Percentiles rank a stretch among this genome's conserved stretches.
These are phyloP conservation scores for Lepidochrysops patricia DNA, from an alignment of 2,888 invertebrate genomes.

Conservation along the genomic window DNA sequence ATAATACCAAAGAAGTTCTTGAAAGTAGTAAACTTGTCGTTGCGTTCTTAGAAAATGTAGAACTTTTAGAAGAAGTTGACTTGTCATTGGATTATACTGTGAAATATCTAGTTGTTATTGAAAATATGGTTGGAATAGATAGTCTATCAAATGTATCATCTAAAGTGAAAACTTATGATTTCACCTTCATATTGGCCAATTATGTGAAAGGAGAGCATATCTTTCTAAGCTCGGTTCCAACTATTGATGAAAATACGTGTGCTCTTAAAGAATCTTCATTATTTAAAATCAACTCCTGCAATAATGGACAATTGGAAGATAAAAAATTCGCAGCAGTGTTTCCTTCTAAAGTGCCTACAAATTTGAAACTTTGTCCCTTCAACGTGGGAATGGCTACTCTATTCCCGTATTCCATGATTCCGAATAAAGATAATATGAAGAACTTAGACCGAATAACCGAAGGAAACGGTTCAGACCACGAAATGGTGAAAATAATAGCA, in stretches of 20 bases:
- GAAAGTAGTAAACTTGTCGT: constrained; percentile 14
- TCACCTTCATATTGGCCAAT: constrained; percentile 34
- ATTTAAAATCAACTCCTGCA: constrained; percentile 35
- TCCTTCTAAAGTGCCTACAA: constrained; percentile 33
- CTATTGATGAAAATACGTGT: constrained; percentile 37
- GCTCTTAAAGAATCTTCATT: constrained; percentile 22
- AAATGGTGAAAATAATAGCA: constrained; percentile 46
- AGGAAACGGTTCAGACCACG: constrained; percentile 41
- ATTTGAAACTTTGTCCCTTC: constrained; percentile 45
- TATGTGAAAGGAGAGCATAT: constrained; percentile 18
- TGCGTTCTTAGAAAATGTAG: constrained; percentile 16
- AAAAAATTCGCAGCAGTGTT: constrained; percentile 26
- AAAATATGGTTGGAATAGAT: constrained; percentile 11
- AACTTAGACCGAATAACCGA: constrained; percentile 35
- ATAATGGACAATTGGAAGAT: constrained; percentile 28
- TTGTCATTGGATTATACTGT: constrained; percentile 5
- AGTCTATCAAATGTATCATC: constrained; percentile 27
- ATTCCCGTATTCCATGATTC: constrained; percentile 40
- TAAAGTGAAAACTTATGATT: constrained; percentile 29
- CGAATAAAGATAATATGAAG: constrained; percentile 30
- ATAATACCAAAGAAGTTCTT: constrained; percentile 17
- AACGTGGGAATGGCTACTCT: constrained; percentile 41
- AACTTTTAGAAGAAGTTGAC: neutral
- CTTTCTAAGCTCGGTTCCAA: constrained; percentile 35
- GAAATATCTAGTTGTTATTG: constrained; percentile 19